Percentiles rank a stretch among this genome's conserved stretches.
Evolutionary conservation across 2,888 invertebrate species (phyloP).

Genomic region (Pyrgus malvae): DNA sequence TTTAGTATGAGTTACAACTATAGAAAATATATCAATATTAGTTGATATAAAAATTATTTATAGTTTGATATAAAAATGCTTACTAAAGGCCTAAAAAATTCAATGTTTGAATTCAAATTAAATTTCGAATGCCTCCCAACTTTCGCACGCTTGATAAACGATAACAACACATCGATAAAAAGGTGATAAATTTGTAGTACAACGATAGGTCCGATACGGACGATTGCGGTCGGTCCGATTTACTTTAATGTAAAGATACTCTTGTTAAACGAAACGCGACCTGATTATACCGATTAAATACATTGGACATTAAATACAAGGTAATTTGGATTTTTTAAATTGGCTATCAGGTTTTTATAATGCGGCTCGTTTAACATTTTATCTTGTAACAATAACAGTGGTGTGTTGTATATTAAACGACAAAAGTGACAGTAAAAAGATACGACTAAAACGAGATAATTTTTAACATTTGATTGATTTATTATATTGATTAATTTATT

Average conservation of each 20-base stretch:
- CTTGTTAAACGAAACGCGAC: conserved; percentile 40
- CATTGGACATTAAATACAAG: conserved; percentile 31
- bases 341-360: conserved; percentile 1
- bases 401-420: no score
- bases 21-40: no score
- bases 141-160: conserved; percentile 18
- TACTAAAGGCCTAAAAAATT: not conserved
- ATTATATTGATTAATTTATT: no score
- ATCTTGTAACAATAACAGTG: conserved; percentile 1
- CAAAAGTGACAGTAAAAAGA: no score
- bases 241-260: conserved; percentile 42
- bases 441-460: no score
- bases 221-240: conserved; percentile 41
- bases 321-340: conserved; percentile 14
- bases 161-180: conserved; percentile 25
- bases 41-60: no score
- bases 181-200: conserved; percentile 38
- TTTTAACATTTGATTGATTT: no score
- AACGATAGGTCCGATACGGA: conserved; percentile 37
- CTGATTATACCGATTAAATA: conserved; percentile 40
- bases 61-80: not conserved
- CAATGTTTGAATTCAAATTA: not conserved
- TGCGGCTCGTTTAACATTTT: not conserved
- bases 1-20: no score
- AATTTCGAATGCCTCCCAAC: conserved; percentile 5